These are phyloP conservation scores for Callyntrura guangdongensis DNA, from an alignment of 2,888 invertebrate species.

Conservation along the genomic window DNA sequence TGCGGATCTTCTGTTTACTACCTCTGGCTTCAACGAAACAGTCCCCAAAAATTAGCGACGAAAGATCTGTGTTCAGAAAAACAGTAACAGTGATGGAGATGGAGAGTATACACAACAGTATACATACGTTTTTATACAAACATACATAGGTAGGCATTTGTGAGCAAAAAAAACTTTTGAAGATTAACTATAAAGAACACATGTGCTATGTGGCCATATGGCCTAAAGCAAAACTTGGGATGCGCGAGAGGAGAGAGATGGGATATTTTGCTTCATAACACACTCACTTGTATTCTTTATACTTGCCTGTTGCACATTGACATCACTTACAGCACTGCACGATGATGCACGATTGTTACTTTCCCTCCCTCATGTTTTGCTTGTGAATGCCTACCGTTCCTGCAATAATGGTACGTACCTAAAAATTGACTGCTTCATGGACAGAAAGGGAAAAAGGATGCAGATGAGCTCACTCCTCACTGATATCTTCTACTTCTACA, in stretches of 20 bases:
- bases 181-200: constrained; percentile 28
- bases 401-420: constrained; percentile 74
- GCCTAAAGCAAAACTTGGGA: constrained; percentile 36
- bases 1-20: background rate
- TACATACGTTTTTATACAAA: constrained; percentile 43
- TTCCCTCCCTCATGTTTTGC: constrained; percentile 69
- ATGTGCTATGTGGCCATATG: constrained; percentile 14
- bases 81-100: constrained; percentile 6
- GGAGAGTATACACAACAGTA: background rate
- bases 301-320: constrained; percentile 38
- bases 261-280: background rate
- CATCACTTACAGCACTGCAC: background rate
- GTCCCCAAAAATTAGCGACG: constrained; percentile 44
- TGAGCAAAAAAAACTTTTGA: constrained; percentile 16
- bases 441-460: constrained; percentile 56
- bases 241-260: background rate
- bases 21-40: background rate
- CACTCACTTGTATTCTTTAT: background rate
- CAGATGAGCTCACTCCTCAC: constrained; percentile 76
- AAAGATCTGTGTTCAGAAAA: constrained; percentile 24
- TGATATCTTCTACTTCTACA: constrained; percentile 61
- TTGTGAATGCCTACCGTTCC: constrained; percentile 37
- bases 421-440: constrained; percentile 63
- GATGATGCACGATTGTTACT: constrained; percentile 63
- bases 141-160: background rate